Evolutionary conservation across 1,140 invertebrate species (phyloP).

Genomic region (Drusus annulatus): DNA sequence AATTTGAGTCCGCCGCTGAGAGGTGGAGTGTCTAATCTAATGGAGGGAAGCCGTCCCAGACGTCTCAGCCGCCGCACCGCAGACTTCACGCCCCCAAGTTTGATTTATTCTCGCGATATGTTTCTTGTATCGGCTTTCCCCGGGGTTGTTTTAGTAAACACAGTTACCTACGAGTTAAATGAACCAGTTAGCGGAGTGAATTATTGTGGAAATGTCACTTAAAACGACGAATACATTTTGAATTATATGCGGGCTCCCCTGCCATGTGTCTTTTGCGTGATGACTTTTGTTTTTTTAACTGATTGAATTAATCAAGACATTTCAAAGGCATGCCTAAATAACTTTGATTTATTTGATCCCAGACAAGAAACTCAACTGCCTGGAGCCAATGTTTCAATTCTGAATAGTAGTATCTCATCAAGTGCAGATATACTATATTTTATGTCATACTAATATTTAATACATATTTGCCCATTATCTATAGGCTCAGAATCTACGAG

Average conservation of each 20-base stretch:
- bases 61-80: not conserved
- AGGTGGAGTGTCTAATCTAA: too few species aligned
- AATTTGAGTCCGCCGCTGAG: too few species aligned
- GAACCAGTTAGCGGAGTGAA: constrained; percentile 41
- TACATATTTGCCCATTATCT: too few species aligned
- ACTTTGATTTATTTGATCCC: not conserved
- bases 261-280: not conserved
- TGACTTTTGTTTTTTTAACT: not conserved
- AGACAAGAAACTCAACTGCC: not conserved
- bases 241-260: constrained; percentile 10
- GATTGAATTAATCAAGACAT: too few species aligned
- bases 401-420: not conserved
- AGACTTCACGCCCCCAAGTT: constrained; percentile 42
- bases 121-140: constrained; percentile 46
- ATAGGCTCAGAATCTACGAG: too few species aligned
- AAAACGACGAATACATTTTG: constrained; percentile 14
- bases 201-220: constrained; percentile 43
- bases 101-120: constrained; percentile 55
- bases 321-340: not conserved
- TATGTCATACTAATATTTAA: too few species aligned
- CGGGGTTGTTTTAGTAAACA: not conserved
- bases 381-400: not conserved
- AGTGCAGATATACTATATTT: too few species aligned
- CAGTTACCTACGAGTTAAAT: constrained; percentile 54
- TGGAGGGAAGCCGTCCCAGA: too few species aligned